Conservation (phyloP, 2,113 vertebrate genomes). For the Grallaria varia region DNA sequence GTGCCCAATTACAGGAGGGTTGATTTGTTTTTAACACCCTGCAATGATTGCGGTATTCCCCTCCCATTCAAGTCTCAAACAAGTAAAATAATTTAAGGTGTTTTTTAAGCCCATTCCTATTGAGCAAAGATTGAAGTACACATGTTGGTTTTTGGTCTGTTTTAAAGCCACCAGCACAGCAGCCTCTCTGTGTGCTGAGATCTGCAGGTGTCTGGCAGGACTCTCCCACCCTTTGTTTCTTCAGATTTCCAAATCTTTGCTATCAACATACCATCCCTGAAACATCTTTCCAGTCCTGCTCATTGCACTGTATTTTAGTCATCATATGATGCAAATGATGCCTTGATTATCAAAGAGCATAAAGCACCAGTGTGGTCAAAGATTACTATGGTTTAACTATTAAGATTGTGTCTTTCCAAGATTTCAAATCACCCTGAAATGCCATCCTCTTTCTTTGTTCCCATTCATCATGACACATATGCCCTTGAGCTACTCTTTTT, state of each 20-base stretch:
- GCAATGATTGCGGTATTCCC: not conserved
- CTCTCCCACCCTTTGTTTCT: not conserved
- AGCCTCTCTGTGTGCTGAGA: not conserved
- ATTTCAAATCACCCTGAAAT: not conserved
- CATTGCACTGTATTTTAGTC: not conserved
- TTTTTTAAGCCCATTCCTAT: not conserved
- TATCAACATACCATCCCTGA: not conserved
- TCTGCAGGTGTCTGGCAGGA: not conserved
- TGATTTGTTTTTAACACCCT: slow-evolving; percentile 44
- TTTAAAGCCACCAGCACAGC: not conserved
- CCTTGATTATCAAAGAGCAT: not conserved
- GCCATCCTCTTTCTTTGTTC: not conserved
- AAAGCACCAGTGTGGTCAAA: not conserved
- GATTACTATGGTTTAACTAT: not conserved
- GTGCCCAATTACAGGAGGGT: not conserved
- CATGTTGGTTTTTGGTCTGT: not conserved
- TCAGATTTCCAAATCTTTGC: not conserved
- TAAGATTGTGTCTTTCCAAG: not conserved
- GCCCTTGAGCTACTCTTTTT: not conserved
- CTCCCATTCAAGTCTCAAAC: not conserved
- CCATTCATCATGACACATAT: not conserved
- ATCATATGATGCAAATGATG: not conserved
- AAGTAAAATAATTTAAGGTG: not conserved
- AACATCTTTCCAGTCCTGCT: not conserved
- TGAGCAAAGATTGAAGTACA: not conserved